Base-by-base conservation (phyloP, 2,797 vertebrate genomes). In the Thripadectes ignobilis region DNA sequence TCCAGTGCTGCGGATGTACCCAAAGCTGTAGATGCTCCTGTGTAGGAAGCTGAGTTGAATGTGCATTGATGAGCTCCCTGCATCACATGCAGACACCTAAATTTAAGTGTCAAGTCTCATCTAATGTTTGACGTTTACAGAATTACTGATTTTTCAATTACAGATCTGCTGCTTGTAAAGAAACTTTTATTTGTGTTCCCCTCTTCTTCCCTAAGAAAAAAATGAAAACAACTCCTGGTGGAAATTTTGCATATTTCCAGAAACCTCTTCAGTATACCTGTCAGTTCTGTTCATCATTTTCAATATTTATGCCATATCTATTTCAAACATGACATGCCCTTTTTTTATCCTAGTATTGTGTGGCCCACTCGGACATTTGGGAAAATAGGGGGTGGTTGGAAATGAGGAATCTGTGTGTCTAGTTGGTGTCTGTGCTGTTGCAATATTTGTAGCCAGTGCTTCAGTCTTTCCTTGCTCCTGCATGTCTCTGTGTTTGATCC, bases 1-100 rank as follows among this genome's bases (percentile, higher is more conserved):
- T 74, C 14, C 63, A 36, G 6, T 55, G 38, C 15, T 10, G 2
- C 0, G 0, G 26, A 34, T 73, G n/a, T 45, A 22, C 24, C 14
- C 34, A 27, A 75, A 93, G 48, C 46, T 32, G 9, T 27, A 4
- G 29, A 20, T 57, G n/a, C 14, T 62, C 54, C 5, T 10, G 14
- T 61, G 21, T 57, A 77, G 23, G 59, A 81, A 89, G 4, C 26
- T 0, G 0, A 74, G 9, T 61, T 52, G 34, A 89, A 66, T 6
- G 3, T 0, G 0, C 21, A 24, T 10, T 57, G 36, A n/a, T 54
- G n/a, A 59, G 16, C 34, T 34, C 41, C 27, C n/a, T 59, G 5
- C 2, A 1, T 76, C 15, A 1, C 34, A 22, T 41, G 29, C 48
- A 80, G 41, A 32, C 45, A 65, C 24, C 41, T 72, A 65, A 61